Percentiles rank a stretch among this genome's conserved stretches.
phyloP scores from a whole-genome alignment of 2,888 invertebrate genomes.

The Ischnura elegans region DNA sequence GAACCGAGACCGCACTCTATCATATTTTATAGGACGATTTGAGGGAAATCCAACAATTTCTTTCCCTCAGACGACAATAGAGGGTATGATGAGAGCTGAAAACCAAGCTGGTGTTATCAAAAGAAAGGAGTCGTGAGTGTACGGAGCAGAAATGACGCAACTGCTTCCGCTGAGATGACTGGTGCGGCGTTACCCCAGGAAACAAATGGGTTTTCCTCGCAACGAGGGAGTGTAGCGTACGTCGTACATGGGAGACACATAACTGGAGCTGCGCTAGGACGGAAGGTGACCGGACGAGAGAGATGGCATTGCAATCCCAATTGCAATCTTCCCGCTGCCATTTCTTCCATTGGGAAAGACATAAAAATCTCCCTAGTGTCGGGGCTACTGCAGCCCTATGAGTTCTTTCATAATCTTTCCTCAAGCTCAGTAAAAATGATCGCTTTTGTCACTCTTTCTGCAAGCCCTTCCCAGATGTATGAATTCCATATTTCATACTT shows the following conservation, averaged over 20 bases:
- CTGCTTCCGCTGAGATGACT: not conserved
- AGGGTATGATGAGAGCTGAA: not conserved
- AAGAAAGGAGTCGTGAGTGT: not conserved
- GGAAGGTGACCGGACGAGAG: not conserved
- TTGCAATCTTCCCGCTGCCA: not conserved
- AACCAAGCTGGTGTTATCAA: not conserved
- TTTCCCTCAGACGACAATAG: too few species aligned
- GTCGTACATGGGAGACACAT: too few species aligned
- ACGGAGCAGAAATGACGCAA: not conserved
- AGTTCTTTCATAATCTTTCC: not conserved
- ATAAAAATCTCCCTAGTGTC: not conserved
- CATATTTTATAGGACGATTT: too few species aligned
- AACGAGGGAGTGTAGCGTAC: not conserved
- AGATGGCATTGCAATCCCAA: not conserved
- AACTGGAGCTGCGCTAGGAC: not conserved
- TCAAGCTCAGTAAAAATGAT: not conserved
- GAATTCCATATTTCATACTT: not conserved
- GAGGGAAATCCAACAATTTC: too few species aligned
- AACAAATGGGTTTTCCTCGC: not conserved
- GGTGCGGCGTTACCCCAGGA: constrained; percentile 14
- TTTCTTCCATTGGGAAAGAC: not conserved
- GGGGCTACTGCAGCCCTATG: not conserved
- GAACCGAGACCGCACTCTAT: too few species aligned
- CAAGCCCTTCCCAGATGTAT: too few species aligned
- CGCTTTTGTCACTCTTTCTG: not conserved